A percentile compares a stretch with the other conserved stretches of the same genome.
Evolutionary conservation across 1,140 invertebrate genomes (phyloP).

Genomic region (Myzus persicae): DNA sequence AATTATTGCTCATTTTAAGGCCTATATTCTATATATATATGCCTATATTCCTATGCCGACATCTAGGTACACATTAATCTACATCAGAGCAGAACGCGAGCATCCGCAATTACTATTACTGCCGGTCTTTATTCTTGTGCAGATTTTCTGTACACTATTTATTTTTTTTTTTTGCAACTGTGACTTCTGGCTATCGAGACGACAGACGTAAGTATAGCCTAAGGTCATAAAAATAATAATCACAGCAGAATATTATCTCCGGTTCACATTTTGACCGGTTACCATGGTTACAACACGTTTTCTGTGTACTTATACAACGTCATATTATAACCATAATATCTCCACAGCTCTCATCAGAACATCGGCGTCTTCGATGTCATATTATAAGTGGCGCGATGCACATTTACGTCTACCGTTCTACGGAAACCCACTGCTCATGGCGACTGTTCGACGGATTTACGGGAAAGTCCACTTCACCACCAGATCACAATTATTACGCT

Average conservation of each 20-base stretch:
- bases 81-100: background rate
- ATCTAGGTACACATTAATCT: background rate
- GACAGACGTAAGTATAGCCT: background rate
- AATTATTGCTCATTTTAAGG: background rate
- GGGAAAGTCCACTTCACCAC: background rate
- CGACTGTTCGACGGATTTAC: background rate
- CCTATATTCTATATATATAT: too few species aligned
- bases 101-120: background rate
- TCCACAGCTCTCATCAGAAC: background rate
- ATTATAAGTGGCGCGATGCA: background rate
- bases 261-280: background rate
- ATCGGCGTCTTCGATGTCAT: background rate
- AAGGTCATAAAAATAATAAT: background rate
- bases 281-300: constrained; percentile 18
- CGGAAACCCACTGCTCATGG: background rate
- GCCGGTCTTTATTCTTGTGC: background rate
- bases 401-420: background rate
- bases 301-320: background rate
- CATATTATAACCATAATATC: background rate
- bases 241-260: background rate
- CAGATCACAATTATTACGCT: background rate
- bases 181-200: background rate
- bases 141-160: background rate
- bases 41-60: too few species aligned
- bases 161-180: background rate